phyloP scores from a whole-genome alignment of 2,113 vertebrate species.

The Lasiurus borealis region DNA sequence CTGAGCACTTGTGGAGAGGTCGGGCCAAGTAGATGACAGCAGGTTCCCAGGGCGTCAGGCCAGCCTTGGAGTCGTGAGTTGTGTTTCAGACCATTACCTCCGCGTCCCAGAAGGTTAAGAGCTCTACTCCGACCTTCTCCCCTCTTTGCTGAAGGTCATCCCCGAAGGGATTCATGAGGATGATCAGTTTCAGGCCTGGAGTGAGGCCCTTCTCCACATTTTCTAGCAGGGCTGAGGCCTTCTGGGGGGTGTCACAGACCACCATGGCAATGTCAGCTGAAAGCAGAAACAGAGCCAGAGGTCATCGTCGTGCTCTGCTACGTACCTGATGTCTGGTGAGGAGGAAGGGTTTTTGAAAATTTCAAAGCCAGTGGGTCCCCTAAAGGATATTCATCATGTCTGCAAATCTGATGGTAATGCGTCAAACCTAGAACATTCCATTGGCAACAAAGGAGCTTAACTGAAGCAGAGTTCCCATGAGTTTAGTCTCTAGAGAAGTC shows the following conservation, averaged over 20 bases:
- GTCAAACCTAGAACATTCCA: not conserved
- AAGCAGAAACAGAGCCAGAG: conserved; percentile 64
- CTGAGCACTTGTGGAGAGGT: not conserved
- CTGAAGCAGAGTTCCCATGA: not conserved
- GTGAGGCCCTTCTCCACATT: conserved; percentile 90
- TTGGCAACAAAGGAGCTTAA: not conserved
- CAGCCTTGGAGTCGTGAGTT: not conserved
- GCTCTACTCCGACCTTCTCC: conserved; percentile 87
- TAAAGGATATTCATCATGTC: not conserved
- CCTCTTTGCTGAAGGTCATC: conserved; percentile 90
- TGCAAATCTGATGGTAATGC: not conserved
- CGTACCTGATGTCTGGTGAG: not conserved
- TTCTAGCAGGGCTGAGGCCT: conserved; percentile 88
- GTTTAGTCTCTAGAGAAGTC: no score
- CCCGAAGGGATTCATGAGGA: conserved; percentile 94
- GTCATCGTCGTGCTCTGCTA: conserved; percentile 23
- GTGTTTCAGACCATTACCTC: conserved; percentile 90
- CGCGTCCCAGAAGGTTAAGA: conserved; percentile 89
- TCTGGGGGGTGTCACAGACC: conserved; percentile 93
- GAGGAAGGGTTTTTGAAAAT: conserved; percentile 30
- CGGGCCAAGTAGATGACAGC: no score
- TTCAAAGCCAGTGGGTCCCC: not conserved
- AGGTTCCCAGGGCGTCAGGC: not conserved
- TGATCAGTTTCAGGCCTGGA: conserved; percentile 87
- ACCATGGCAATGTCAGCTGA: conserved; percentile 92